A percentile compares a stretch with the other conserved stretches of the same genome.
phyloP scores from a whole-genome alignment of 2,113 vertebrate genomes.

The Drymodes brunneopygia region DNA sequence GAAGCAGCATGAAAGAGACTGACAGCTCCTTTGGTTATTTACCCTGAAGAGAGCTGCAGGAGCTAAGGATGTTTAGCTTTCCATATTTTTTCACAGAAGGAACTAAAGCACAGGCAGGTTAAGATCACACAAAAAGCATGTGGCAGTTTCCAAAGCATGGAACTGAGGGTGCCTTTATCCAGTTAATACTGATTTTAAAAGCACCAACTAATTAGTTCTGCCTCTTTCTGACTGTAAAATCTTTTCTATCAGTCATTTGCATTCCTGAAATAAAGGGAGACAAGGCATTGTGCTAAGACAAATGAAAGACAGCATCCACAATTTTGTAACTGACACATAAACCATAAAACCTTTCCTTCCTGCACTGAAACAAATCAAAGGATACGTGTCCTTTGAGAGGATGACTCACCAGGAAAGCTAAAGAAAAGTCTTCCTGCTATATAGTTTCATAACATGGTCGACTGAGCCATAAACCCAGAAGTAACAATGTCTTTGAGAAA shows the following conservation, averaged over 20 bases:
- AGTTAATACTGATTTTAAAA: neutral
- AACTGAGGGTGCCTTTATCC: neutral
- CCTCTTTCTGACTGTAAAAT: neutral
- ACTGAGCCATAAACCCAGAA: neutral
- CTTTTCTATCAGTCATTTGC: neutral
- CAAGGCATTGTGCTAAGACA: neutral
- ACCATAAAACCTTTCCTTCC: neutral
- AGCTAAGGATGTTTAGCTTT: neutral
- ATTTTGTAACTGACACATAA: neutral
- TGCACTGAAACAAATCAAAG: neutral
- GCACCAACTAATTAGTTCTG: neutral
- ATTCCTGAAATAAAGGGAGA: neutral
- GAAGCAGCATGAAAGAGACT: neutral
- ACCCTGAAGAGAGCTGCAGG: neutral
- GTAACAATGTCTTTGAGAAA: neutral
- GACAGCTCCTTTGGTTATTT: neutral
- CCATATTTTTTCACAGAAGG: neutral
- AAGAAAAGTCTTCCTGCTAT: neutral
- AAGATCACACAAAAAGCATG: neutral
- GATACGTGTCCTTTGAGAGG: constrained; percentile 11
- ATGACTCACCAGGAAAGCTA: constrained; percentile 21
- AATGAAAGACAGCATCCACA: neutral
- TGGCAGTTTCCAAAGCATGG: neutral
- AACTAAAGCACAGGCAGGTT: neutral
- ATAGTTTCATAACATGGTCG: neutral